Conservation (phyloP, 2,888 invertebrate genomes). For the Aphelenchoides bicaudatus region DNA sequence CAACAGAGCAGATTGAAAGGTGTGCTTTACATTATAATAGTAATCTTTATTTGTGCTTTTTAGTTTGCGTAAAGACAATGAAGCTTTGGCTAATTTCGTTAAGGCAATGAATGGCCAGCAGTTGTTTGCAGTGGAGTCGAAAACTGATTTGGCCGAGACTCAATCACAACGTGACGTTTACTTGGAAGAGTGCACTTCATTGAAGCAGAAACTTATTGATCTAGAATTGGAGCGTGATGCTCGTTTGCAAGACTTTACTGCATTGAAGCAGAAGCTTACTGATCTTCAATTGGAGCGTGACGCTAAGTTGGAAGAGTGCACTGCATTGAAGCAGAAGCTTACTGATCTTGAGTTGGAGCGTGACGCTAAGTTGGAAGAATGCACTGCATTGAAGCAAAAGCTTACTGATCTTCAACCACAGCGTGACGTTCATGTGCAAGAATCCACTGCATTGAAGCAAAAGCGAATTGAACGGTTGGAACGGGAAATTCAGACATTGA, state of each 20-base stretch:
- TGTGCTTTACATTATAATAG: too few species aligned
- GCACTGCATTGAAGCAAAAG: not conserved
- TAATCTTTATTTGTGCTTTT: too few species aligned
- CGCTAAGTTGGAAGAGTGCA: not conserved
- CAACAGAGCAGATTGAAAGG: conserved; percentile 7
- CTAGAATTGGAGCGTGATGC: too few species aligned
- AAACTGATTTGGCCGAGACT: too few species aligned
- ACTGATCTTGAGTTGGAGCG: not conserved
- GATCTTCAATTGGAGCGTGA: conserved; percentile 12
- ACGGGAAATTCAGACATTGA: too few species aligned
- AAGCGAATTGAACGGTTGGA: not conserved
- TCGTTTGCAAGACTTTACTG: too few species aligned
- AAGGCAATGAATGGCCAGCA: conserved; percentile 10
- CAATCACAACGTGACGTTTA: too few species aligned
- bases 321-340: not conserved
- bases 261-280: not conserved
- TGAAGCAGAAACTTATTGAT: too few species aligned
- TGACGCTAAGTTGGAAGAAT: not conserved
- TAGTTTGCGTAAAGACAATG: not conserved
- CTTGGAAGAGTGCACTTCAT: too few species aligned
- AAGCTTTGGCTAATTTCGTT: not conserved
- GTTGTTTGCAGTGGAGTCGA: conserved; percentile 5
- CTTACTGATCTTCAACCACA: not conserved
- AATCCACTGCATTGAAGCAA: not conserved
- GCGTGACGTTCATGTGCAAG: not conserved